These are phyloP conservation scores for Bombus soroeensis DNA, from an alignment of 1,140 invertebrate genomes.

Conservation along the genomic window DNA sequence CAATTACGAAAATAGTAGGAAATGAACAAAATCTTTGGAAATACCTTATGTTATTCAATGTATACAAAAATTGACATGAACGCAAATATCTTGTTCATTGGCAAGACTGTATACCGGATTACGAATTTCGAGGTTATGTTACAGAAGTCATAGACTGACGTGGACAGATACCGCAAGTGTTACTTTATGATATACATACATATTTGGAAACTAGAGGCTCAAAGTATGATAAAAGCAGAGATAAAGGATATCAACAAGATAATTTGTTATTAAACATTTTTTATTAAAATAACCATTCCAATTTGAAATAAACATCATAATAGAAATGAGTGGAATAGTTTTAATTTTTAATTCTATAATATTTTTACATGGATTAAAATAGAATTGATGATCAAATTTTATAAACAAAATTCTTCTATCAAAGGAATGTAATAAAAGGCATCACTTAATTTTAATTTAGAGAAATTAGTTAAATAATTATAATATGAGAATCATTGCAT, in stretches of 20 bases:
- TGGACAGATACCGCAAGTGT: slow-evolving; percentile 39
- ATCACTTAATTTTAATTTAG: background rate
- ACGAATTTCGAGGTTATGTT: slow-evolving; percentile 39
- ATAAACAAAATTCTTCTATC: background rate
- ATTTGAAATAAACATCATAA: background rate
- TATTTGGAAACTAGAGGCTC: background rate
- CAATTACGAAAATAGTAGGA: background rate
- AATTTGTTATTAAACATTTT: background rate
- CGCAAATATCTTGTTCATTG: slow-evolving; percentile 46
- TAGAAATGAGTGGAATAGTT: background rate
- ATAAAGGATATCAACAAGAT: background rate
- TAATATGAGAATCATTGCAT: background rate
- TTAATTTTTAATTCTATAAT: background rate
- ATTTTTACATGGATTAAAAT: too few species aligned
- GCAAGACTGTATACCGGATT: slow-evolving; percentile 4
- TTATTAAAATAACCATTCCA: too few species aligned
- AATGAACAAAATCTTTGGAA: background rate
- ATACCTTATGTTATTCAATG: slow-evolving; percentile 57
- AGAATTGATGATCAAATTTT: background rate
- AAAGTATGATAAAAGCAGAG: background rate
- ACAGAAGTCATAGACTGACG: slow-evolving; percentile 49
- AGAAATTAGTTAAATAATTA: background rate
- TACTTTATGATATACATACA: background rate
- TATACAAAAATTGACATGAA: slow-evolving; percentile 60
- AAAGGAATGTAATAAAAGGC: background rate